These are phyloP conservation scores for Liolophura sinensis DNA, from an alignment of 1,140 invertebrate genomes.

Conservation along the genomic window DNA sequence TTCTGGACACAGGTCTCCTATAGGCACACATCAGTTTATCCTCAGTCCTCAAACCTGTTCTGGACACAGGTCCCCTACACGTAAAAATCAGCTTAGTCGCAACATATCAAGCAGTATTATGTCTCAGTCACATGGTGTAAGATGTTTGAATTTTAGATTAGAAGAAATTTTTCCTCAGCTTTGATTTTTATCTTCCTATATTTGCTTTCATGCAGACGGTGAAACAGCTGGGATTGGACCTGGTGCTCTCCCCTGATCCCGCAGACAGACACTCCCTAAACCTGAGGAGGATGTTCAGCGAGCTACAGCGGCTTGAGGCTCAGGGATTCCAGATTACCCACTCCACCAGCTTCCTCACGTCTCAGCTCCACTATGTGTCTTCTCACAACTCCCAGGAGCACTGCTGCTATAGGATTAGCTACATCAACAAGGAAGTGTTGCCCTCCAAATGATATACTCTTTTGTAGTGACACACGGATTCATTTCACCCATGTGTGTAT, in stretches of 20 bases:
- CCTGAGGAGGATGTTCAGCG: conserved; percentile 18
- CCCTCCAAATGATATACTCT: no score
- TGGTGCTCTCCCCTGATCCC: conserved; percentile 4
- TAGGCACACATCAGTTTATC: conserved; percentile 23
- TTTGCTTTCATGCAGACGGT: conserved; percentile 17
- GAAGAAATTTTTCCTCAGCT: not conserved
- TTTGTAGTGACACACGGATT: no score
- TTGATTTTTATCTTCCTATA: not conserved
- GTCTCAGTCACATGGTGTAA: not conserved
- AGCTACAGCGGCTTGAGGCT: conserved; percentile 16
- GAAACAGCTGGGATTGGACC: conserved; percentile 18
- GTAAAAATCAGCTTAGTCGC: conserved; percentile 18
- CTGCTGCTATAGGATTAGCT: no score
- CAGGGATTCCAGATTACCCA: conserved; percentile 16
- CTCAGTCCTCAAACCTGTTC: conserved; percentile 27
- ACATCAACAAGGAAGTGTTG: no score
- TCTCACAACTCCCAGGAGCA: no score
- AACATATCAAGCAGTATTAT: not conserved
- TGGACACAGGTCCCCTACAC: conserved; percentile 35
- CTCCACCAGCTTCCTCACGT: no score
- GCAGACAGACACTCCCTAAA: not conserved
- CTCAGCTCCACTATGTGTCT: no score
- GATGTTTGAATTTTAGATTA: not conserved
- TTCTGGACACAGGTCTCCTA: conserved; percentile 11
- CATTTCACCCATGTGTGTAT: no score